Evolutionary conservation across 2,888 invertebrate species (phyloP).

Genomic region (Sphaeridia pumilis): DNA sequence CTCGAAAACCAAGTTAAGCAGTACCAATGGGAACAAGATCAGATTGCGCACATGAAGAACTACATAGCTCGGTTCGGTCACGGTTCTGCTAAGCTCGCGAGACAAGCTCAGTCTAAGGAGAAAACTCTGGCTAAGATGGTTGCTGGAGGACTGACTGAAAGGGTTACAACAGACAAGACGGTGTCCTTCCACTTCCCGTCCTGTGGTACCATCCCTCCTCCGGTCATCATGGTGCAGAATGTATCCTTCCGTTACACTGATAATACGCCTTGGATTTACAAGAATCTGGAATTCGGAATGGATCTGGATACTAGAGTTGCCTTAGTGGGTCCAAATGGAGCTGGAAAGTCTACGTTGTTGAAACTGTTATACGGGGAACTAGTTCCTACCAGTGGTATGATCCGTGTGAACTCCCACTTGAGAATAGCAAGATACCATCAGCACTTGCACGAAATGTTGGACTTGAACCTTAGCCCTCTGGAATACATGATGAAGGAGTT

Average conservation of each 20-base stretch:
- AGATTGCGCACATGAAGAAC: constrained; percentile 96
- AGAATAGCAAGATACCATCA: constrained; percentile 97
- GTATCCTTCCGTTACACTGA: constrained; percentile 91
- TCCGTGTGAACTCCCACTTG: constrained; percentile 94
- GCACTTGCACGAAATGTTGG: constrained; percentile 91
- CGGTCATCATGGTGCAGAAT: constrained; percentile 94
- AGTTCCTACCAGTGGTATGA: constrained; percentile 89
- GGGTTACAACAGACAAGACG: constrained; percentile 78
- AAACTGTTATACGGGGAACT: constrained; percentile 91
- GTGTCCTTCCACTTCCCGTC: constrained; percentile 91
- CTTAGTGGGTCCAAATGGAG: constrained; percentile 95
- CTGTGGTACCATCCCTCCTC: constrained; percentile 89
- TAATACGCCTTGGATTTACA: constrained; percentile 80
- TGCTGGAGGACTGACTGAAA: constrained; percentile 88
- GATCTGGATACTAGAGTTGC: constrained; percentile 93
- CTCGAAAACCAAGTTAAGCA: constrained; percentile 98
- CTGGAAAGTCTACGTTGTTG: constrained; percentile 93
- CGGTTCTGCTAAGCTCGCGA: constrained; percentile 93
- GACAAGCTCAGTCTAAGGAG: constrained; percentile 99
- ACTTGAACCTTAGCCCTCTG: constrained; percentile 84
- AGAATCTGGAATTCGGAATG: constrained; percentile 95
- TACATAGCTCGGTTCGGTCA: constrained; percentile 99
- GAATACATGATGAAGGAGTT: constrained; percentile 98
- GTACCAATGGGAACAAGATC: constrained; percentile 99
- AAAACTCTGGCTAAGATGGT: constrained; percentile 99